These are phyloP conservation scores for Meloidogyne hapla DNA, from an alignment of 1,140 invertebrate genomes.

Conservation along the genomic window DNA sequence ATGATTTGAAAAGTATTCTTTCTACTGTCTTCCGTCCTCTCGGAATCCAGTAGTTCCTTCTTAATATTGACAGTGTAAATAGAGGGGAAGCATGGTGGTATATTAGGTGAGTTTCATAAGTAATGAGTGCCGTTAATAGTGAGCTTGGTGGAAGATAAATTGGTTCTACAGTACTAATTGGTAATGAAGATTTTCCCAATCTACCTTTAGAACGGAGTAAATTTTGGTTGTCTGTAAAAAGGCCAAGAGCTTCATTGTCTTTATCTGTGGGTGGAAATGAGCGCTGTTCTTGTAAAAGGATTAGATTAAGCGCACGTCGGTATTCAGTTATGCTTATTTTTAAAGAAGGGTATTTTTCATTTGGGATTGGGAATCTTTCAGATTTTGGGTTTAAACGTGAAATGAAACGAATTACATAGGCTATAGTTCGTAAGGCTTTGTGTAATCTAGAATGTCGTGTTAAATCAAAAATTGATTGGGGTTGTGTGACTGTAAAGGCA, in stretches of 20 bases:
- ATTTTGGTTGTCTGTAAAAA: neutral
- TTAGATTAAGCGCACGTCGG: no score
- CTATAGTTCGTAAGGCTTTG: neutral
- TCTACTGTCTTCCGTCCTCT: neutral
- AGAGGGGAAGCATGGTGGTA: neutral
- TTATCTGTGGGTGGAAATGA: neutral
- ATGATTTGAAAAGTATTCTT: neutral
- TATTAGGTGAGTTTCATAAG: neutral
- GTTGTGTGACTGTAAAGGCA: neutral
- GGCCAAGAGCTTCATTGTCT: neutral
- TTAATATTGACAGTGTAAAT: neutral
- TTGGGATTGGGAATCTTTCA: no score
- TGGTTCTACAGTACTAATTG: neutral
- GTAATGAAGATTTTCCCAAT: neutral
- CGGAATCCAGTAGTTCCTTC: neutral
- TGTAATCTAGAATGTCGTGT: neutral
- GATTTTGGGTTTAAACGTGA: neutral
- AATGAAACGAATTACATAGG: neutral
- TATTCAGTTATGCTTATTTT: no score
- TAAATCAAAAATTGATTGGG: neutral
- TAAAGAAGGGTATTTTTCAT: no score
- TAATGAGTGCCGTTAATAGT: neutral
- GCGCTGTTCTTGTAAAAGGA: neutral
- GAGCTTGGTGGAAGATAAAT: slow-evolving; percentile 5
- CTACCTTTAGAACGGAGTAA: neutral